A percentile compares a stretch with the other conserved stretches of the same genome.
phyloP scores from a whole-genome alignment of 2,797 vertebrate species.

The Protosalanx chinensis region DNA sequence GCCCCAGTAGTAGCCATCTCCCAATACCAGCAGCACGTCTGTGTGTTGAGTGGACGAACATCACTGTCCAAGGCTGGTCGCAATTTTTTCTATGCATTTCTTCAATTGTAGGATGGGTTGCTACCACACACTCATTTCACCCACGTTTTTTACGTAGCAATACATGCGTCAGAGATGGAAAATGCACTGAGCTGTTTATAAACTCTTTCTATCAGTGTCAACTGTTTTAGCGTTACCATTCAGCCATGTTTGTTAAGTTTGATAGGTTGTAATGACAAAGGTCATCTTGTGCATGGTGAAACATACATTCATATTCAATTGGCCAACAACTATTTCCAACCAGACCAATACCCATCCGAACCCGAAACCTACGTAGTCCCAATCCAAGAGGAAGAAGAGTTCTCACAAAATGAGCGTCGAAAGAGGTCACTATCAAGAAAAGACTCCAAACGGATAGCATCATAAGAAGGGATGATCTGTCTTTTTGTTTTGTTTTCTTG shows the following conservation, averaged over 20 bases:
- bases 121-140: slow-evolving; percentile 24
- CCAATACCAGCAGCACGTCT: slow-evolving; percentile 61
- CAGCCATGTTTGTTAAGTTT: slow-evolving; percentile 2
- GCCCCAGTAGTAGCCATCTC: slow-evolving; percentile 55
- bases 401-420: slow-evolving; percentile 75
- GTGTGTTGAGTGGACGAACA: slow-evolving; percentile 61
- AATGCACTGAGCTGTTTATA: slow-evolving; percentile 22
- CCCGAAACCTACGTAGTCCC: slow-evolving; percentile 78
- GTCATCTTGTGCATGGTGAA: slow-evolving; percentile 66
- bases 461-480: slow-evolving; percentile 49
- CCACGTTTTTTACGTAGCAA: slow-evolving; percentile 5
- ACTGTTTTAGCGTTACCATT: slow-evolving; percentile 11
- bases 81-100: slow-evolving; percentile 22
- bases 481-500: slow-evolving; percentile 37
- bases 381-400: slow-evolving; percentile 80
- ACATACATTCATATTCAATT: slow-evolving; percentile 74
- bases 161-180: background rate
- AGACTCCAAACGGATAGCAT: slow-evolving; percentile 55
- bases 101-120: slow-evolving; percentile 45
- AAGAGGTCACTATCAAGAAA: slow-evolving; percentile 79
- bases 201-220: slow-evolving; percentile 13
- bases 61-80: slow-evolving; percentile 54
- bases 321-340: slow-evolving; percentile 86
- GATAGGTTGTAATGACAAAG: slow-evolving; percentile 2
- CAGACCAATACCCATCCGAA: slow-evolving; percentile 84